A percentile compares a stretch with the other conserved stretches of the same genome.
These are phyloP conservation scores for Caenorhabditis remanei DNA, from an alignment of 1,140 invertebrate species.

Conservation along the genomic window DNA sequence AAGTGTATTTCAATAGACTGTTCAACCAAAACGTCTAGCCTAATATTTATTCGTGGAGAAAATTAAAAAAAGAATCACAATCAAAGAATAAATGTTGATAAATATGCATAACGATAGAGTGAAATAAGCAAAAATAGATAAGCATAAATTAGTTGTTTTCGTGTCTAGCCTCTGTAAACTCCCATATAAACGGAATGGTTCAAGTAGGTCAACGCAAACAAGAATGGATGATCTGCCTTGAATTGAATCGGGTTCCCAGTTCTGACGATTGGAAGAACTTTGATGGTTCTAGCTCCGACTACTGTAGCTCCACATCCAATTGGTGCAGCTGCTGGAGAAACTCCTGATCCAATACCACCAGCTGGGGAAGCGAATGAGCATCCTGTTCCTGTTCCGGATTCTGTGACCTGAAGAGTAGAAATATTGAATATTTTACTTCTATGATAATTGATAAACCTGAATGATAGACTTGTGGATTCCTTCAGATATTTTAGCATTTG, in stretches of 20 bases:
- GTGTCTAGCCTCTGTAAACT: background rate
- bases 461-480: conserved; percentile 13
- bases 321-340: background rate
- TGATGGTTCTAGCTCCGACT: background rate
- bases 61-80: too few species aligned
- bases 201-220: conserved; percentile 13
- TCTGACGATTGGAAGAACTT: conserved; percentile 2
- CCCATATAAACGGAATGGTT: conserved; percentile 41
- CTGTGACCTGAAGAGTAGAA: background rate
- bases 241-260: conserved; percentile 1
- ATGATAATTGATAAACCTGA: background rate
- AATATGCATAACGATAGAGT: background rate
- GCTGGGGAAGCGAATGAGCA: background rate
- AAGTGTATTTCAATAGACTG: too few species aligned
- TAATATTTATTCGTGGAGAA: too few species aligned
- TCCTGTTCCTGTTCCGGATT: background rate
- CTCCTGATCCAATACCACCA: background rate
- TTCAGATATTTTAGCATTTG: background rate
- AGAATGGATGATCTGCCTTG: conserved; percentile 31
- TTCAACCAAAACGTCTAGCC: too few species aligned
- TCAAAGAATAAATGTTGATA: too few species aligned
- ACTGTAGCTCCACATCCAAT: conserved; percentile 8
- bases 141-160: too few species aligned
- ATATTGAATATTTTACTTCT: background rate
- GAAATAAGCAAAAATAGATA: background rate